These are phyloP conservation scores for Zaprionus camerounensis DNA, from an alignment of 1,140 invertebrate genomes.

Conservation along the genomic window DNA sequence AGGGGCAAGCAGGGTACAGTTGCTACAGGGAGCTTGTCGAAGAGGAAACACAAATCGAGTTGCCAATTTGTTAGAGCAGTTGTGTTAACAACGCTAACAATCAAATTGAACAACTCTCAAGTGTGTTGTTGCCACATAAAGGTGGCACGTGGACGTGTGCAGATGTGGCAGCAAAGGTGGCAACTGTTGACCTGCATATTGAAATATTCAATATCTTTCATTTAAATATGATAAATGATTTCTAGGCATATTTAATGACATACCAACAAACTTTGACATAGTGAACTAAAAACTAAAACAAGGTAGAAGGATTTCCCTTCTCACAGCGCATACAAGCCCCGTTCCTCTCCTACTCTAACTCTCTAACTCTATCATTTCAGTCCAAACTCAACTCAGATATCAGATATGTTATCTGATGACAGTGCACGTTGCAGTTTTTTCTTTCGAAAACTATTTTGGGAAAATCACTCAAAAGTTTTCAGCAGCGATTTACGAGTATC, in stretches of 20 bases:
- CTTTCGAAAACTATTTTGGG: conserved; percentile 1
- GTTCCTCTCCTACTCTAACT: neutral
- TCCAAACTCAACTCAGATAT: neutral
- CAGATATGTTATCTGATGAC: conserved; percentile 11
- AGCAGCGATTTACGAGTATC: conserved; percentile 24
- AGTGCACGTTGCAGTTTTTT: neutral
- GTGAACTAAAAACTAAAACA: neutral
- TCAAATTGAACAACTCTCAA: conserved; percentile 18
- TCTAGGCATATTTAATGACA: neutral
- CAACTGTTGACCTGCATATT: neutral
- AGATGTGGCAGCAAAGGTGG: neutral
- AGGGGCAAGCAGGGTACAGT: neutral
- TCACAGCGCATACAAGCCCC: neutral
- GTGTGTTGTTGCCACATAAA: no score
- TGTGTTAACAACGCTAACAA: conserved; percentile 17
- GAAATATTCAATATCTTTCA: no score
- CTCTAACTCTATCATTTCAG: neutral
- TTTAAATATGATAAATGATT: neutral
- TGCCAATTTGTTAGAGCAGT: conserved; percentile 37
- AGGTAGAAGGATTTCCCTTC: neutral
- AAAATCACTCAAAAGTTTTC: conserved; percentile 27
- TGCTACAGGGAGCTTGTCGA: neutral
- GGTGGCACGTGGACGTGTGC: neutral
- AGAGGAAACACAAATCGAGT: conserved; percentile 19
- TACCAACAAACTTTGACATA: neutral